A percentile compares a stretch with the other conserved stretches of the same genome.
Conservation (phyloP, 2,113 vertebrate genomes). For the Oreotrochilus melanogaster region DNA sequence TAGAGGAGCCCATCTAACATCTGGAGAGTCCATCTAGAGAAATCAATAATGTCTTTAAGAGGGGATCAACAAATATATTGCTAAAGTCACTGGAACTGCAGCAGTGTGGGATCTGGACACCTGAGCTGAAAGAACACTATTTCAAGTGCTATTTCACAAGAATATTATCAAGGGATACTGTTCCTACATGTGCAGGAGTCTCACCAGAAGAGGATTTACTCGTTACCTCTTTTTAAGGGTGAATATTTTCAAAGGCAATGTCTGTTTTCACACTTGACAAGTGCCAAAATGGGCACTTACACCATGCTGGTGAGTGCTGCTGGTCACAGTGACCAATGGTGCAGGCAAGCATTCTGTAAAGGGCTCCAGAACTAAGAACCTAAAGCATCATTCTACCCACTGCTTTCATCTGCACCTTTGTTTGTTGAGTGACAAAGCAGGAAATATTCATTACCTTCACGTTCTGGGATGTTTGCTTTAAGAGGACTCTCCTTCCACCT, state of each 20-base stretch:
- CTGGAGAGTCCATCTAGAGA: background rate
- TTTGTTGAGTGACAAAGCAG: constrained; percentile 37
- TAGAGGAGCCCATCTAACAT: background rate
- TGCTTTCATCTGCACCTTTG: background rate
- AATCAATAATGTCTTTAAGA: background rate
- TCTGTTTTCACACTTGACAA: background rate
- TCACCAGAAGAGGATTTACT: background rate
- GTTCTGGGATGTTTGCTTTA: constrained; percentile 58
- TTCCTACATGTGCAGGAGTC: background rate
- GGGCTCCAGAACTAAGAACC: background rate
- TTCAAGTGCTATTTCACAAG: background rate
- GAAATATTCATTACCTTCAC: constrained; percentile 42
- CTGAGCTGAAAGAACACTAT: background rate
- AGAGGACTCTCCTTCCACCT: constrained; percentile 32
- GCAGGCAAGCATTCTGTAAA: background rate
- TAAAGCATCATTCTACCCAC: background rate
- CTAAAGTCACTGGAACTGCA: background rate
- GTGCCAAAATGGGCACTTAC: background rate
- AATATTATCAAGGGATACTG: background rate
- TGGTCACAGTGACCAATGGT: background rate
- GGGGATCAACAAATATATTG: background rate
- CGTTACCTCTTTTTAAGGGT: background rate
- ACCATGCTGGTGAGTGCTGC: rapidly evolving
- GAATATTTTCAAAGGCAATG: background rate
- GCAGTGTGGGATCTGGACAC: background rate